These are phyloP conservation scores for Cherax quadricarinatus DNA, from an alignment of 1,140 invertebrate species.

Conservation along the genomic window DNA sequence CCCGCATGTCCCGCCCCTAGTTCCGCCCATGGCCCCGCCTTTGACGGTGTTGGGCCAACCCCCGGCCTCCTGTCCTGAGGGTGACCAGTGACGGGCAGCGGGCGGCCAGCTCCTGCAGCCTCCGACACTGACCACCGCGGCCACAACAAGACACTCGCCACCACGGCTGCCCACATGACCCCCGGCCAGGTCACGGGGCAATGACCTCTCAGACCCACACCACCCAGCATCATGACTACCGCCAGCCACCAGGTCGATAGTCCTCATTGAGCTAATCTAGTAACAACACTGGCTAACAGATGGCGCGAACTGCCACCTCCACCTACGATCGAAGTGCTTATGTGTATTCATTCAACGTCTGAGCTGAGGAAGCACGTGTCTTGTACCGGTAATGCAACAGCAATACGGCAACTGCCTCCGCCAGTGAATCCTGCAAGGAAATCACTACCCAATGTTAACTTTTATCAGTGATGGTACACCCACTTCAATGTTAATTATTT, in stretches of 20 bases:
- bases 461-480: background rate
- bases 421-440: background rate
- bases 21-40: constrained; percentile 53
- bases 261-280: constrained; percentile 64
- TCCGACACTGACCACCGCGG: constrained; percentile 60
- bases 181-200: constrained; percentile 57
- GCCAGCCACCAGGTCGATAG: constrained; percentile 44
- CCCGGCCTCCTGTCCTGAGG: constrained; percentile 35
- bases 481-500: background rate
- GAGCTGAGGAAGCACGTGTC: constrained; percentile 16
- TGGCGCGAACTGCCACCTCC: constrained; percentile 58
- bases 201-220: constrained; percentile 47
- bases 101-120: constrained; percentile 51
- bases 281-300: constrained; percentile 53
- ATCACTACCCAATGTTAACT: background rate
- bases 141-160: constrained; percentile 53
- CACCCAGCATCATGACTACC: constrained; percentile 58
- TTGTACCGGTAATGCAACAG: background rate
- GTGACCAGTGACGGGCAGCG: constrained; percentile 40
- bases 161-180: constrained; percentile 62
- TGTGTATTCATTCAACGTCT: constrained; percentile 16
- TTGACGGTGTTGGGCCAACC: constrained; percentile 28
- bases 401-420: background rate
- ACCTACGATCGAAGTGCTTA: constrained; percentile 32
- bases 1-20: constrained; percentile 36